phyloP scores from a whole-genome alignment of 2,888 invertebrate species.

The Mimachlamys varia region DNA sequence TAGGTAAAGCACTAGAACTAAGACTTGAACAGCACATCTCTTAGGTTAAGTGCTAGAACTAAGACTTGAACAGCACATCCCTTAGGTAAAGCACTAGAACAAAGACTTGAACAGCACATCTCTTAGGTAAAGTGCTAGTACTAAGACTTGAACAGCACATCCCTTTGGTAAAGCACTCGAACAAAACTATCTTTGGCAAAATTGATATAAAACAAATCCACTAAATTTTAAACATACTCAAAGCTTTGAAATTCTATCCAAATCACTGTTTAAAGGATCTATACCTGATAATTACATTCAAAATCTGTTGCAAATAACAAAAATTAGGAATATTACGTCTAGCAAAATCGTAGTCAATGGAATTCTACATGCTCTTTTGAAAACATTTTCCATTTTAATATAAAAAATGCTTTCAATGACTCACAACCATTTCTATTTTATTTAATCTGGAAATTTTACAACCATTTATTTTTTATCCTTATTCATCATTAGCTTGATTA shows the following conservation, averaged over 20 bases:
- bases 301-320: neutral
- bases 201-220: neutral
- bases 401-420: neutral
- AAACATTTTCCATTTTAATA: neutral
- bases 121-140: neutral
- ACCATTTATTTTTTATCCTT: neutral
- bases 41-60: constrained; percentile 1
- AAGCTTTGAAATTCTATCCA: neutral
- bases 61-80: neutral
- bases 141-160: neutral
- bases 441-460: neutral
- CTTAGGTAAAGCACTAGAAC: constrained; percentile 23
- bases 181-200: constrained; percentile 30
- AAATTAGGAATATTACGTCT: neutral
- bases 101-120: neutral
- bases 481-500: neutral
- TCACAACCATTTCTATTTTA: neutral
- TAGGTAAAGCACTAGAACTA: constrained; percentile 23
- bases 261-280: neutral
- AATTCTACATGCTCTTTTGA: neutral
- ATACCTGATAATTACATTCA: neutral
- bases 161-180: constrained; percentile 1
- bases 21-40: neutral
- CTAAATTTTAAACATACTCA: neutral
- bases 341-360: neutral